A percentile compares a stretch with the other conserved stretches of the same genome.
phyloP scores from a whole-genome alignment of 2,113 vertebrate species.

The Sylvietta virens region DNA sequence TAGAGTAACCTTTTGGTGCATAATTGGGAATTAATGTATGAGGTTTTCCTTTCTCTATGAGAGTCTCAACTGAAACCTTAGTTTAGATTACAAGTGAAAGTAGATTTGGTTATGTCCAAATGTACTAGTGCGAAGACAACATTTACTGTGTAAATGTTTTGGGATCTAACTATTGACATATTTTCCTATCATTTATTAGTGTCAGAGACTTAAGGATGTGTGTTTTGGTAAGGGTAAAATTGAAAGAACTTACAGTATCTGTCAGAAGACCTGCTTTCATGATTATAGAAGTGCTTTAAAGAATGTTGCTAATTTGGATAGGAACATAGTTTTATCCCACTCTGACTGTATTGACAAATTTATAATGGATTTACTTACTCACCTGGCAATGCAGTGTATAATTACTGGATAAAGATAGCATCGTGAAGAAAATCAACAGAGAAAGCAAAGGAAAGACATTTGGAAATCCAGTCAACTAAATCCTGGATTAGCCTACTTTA shows the following conservation, averaged over 20 bases:
- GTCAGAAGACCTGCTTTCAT: neutral
- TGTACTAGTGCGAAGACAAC: neutral
- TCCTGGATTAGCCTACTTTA: constrained; percentile 59
- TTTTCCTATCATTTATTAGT: neutral
- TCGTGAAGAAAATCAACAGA: constrained; percentile 41
- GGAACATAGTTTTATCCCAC: neutral
- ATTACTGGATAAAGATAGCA: constrained; percentile 13
- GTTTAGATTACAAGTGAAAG: neutral
- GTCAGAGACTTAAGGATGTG: neutral
- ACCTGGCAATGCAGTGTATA: neutral
- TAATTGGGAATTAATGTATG: neutral
- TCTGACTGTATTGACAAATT: neutral
- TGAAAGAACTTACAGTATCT: neutral
- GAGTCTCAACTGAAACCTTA: neutral
- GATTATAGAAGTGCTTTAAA: neutral
- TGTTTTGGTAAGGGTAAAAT: neutral
- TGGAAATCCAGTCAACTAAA: constrained; percentile 57
- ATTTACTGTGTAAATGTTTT: neutral
- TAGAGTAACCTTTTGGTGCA: neutral
- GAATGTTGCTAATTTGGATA: neutral
- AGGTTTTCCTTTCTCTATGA: neutral
- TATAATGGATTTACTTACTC: neutral
- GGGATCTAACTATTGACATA: neutral
- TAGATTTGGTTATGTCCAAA: neutral
- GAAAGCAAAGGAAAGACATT: constrained; percentile 43